Evolutionary conservation across 1,140 invertebrate species (phyloP), one percentile per base, ranked within the genome.

Genomic region (Theocolax elegans): DNA sequence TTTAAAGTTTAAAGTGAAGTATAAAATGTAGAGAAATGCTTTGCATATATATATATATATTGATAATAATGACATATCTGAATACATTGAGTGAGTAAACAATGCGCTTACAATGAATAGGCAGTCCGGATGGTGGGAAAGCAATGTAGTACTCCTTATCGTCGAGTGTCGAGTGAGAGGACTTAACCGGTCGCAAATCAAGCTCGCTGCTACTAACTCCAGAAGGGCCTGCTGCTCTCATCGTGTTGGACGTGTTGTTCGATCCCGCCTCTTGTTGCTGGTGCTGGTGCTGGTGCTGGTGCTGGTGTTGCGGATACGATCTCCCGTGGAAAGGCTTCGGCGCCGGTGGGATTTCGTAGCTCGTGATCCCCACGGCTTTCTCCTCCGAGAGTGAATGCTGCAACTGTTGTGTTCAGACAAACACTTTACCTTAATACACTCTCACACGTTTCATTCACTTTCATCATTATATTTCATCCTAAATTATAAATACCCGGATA

Each of bases 71-170:
- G n/a, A n/a, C n/a, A n/a, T n/a, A n/a, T n/a, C n/a, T n/a, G n/a
- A n/a, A n/a, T n/a, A n/a, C n/a, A n/a, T n/a, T n/a, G n/a, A n/a
- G n/a, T n/a, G n/a, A n/a, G n/a, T n/a, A n/a, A n/a, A n/a, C n/a
- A n/a, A n/a, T n/a, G n/a, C n/a, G 51, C 79, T 81, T 76, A 88
- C 87, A 79, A 72, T 84, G 77, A 53, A 87, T 74, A 7, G 87
- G 83, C 66, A 86, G 74, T 66, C 87, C 87, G 4, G 86, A 87
- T 3, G 86, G 84, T 38, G 87, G 87, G 74, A 87, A 89, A 1
- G 86, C 80, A 56, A 88, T 87, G 69, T 87, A 88, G 75, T 87
- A 87, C 19, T 87, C 80, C 53, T 80, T 81, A 23, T 75, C 76
- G 13, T 75, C 67, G 15, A 66, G 38, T 1, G 75, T 59, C 15